Evolutionary conservation across 1,140 invertebrate species (phyloP), one percentile per base, ranked within the genome.

Genomic region (Patella vulgata): DNA sequence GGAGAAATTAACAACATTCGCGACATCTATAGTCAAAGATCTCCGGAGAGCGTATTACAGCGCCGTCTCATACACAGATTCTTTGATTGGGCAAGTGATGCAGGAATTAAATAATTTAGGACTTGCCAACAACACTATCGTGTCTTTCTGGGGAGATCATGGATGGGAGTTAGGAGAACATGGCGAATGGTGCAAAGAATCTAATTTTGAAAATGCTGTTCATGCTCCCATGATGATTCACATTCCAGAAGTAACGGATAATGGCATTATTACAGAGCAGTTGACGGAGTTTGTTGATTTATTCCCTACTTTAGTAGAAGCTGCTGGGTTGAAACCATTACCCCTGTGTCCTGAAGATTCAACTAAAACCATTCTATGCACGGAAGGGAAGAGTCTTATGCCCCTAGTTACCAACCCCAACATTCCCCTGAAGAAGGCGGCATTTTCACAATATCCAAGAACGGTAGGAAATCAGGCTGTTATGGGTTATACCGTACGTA

Each of bases 51-150:
- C n/a, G n/a, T n/a, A n/a, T n/a, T n/a, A n/a, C n/a, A n/a, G n/a
- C n/a, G n/a, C n/a, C n/a, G n/a, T n/a, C n/a, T n/a, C n/a, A n/a
- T n/a, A n/a, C n/a, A n/a, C n/a, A n/a, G n/a, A n/a, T n/a, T n/a
- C n/a, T n/a, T n/a, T n/a, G n/a, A n/a, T n/a, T n/a, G n/a, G n/a
- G n/a, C n/a, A n/a, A n/a, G n/a, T n/a, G n/a, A n/a, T n/a, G n/a
- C n/a, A n/a, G n/a, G n/a, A n/a, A n/a, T n/a, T n/a, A n/a, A n/a
- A 95, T 85, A 93, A 91, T 91, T 94, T 92, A 91, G 92, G 92
- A n/a, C n/a, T n/a, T n/a, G n/a, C n/a, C n/a, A n/a, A n/a, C n/a
- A n/a, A n/a, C n/a, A n/a, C n/a, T n/a, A n/a, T n/a, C n/a, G n/a
- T n/a, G n/a, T n/a, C n/a, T n/a, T n/a, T n/a, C n/a, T n/a, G n/a